A percentile compares a stretch with the other conserved stretches of the same genome.
Conservation (phyloP, 2,797 vertebrate species). For the Microctenopoma lineatum region DNA sequence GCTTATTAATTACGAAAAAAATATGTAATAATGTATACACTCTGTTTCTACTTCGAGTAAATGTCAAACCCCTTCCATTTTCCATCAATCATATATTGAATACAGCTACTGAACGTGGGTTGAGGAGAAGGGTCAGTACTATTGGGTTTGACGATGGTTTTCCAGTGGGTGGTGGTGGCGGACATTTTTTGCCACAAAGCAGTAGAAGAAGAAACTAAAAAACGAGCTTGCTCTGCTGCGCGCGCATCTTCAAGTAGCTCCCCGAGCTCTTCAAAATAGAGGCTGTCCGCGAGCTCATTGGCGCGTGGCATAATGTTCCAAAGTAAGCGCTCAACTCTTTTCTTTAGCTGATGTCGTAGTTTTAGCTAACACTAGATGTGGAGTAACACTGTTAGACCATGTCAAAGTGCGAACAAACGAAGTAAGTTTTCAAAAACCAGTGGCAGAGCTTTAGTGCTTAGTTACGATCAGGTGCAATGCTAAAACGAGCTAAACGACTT, state of each 20-base stretch:
- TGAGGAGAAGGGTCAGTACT: too few species aligned
- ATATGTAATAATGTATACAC: too few species aligned
- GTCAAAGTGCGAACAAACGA: not conserved
- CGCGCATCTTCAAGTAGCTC: not conserved
- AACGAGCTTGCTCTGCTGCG: not conserved
- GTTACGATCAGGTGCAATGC: not conserved
- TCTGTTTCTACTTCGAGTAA: too few species aligned
- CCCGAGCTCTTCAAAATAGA: not conserved
- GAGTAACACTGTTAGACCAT: not conserved
- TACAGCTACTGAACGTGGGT: too few species aligned
- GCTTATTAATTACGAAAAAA: too few species aligned
- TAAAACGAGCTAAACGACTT: constrained; percentile 1
- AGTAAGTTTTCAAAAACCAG: constrained; percentile 29
- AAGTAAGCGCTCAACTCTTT: constrained; percentile 4
- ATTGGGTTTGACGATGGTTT: too few species aligned
- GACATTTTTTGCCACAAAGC: fast-evolving
- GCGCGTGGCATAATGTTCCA: not conserved
- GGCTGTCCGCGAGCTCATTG: not conserved
- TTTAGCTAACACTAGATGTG: not conserved
- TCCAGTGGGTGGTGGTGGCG: constrained; percentile 26
- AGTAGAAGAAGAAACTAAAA: constrained; percentile 7
- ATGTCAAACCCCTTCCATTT: too few species aligned
- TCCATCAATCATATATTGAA: too few species aligned
- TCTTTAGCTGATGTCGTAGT: not conserved
- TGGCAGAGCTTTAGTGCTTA: fast-evolving